phyloP scores from a whole-genome alignment of 2,113 vertebrate genomes.

The Tonatia bakeri region DNA sequence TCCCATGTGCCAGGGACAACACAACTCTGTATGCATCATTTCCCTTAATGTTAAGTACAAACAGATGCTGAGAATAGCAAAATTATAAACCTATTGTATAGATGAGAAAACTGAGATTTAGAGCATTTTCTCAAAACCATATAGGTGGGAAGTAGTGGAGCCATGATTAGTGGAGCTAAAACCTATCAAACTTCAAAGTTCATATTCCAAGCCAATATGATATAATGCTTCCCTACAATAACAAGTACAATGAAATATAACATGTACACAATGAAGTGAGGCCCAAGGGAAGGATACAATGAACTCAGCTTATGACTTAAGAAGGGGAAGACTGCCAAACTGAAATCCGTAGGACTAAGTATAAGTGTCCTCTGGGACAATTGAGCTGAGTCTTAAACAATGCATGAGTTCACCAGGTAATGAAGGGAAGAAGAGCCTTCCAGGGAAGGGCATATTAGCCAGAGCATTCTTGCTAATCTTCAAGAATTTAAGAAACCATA shows the following conservation, averaged over 20 bases:
- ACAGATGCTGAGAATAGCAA: background rate
- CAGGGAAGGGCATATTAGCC: background rate
- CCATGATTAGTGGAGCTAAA: background rate
- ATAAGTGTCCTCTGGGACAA: background rate
- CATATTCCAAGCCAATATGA: background rate
- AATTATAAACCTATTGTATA: background rate
- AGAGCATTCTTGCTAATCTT: background rate
- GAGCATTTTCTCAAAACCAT: background rate
- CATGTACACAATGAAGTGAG: too few relatives aligned
- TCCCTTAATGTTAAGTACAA: background rate
- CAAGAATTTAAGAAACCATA: background rate
- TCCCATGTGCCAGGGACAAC: background rate
- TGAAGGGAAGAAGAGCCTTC: background rate
- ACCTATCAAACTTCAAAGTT: background rate
- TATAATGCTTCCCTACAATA: background rate
- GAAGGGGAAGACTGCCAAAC: background rate
- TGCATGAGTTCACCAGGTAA: slow-evolving; percentile 41
- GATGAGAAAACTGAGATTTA: background rate
- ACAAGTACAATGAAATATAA: background rate
- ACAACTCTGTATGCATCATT: background rate
- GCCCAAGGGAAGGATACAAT: background rate
- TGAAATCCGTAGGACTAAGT: background rate
- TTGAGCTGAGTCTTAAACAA: slow-evolving; percentile 54
- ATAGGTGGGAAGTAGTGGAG: background rate
- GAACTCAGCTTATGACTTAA: background rate